phyloP scores from a whole-genome alignment of 2,797 vertebrate species.

The Centropyge bicolor region DNA sequence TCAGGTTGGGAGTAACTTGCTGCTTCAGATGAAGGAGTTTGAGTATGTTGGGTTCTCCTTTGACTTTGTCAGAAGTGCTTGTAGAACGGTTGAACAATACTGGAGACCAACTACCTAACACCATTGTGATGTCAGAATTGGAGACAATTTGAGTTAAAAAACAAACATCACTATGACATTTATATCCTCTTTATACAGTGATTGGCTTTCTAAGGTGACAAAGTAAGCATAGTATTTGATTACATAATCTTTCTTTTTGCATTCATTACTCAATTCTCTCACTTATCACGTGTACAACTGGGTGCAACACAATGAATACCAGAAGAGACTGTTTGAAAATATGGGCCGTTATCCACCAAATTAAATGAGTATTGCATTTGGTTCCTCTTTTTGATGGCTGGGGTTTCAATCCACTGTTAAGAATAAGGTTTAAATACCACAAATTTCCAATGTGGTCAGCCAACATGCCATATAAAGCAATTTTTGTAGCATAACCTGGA shows the following conservation, averaged over 20 bases:
- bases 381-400: neutral
- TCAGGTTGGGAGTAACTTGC: neutral
- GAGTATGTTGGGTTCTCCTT: too few species aligned
- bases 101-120: too few species aligned
- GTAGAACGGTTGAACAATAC: too few species aligned
- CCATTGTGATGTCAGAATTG: too few species aligned
- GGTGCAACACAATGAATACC: neutral
- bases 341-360: neutral
- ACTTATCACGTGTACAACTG: too few species aligned
- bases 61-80: too few species aligned
- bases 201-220: neutral
- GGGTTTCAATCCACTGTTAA: neutral
- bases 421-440: neutral
- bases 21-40: neutral
- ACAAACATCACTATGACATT: too few species aligned
- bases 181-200: too few species aligned
- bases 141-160: too few species aligned
- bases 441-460: neutral
- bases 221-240: too few species aligned
- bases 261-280: neutral
- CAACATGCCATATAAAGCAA: neutral
- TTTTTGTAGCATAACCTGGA: neutral
- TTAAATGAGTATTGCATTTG: neutral
- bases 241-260: neutral
- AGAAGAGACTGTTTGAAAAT: neutral